These are phyloP conservation scores for Parambassis ranga DNA, from an alignment of 2,797 vertebrate species.

Conservation along the genomic window DNA sequence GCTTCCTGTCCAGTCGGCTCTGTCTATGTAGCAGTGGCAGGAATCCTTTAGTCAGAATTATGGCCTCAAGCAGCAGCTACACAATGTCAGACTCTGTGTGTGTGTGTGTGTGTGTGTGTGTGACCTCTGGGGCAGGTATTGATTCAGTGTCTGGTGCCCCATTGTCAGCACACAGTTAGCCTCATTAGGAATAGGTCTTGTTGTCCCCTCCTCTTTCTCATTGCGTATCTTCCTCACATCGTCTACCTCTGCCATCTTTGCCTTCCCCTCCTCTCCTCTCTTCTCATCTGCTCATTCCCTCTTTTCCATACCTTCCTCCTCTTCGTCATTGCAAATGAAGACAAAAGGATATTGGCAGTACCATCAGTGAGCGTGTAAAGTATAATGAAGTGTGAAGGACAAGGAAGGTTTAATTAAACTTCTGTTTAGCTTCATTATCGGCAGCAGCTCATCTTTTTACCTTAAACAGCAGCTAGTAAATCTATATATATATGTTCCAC, in stretches of 20 bases:
- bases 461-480: conserved; percentile 36
- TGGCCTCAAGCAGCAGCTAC: conserved; percentile 35
- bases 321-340: no score
- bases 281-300: neutral
- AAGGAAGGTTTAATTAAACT: conserved; percentile 27
- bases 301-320: neutral
- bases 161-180: conserved; percentile 64
- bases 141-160: conserved; percentile 63
- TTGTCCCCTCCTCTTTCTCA: conserved; percentile 32
- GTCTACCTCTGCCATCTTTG: conserved; percentile 1
- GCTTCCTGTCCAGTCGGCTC: conserved; percentile 39
- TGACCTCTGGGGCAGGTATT: conserved; percentile 50
- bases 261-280: neutral
- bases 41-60: conserved; percentile 70
- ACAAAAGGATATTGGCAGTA: conserved; percentile 24
- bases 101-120: neutral
- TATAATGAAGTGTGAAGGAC: conserved; percentile 41
- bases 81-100: conserved; percentile 12
- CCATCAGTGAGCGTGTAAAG: conserved; percentile 1
- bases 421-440: conserved; percentile 32
- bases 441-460: conserved; percentile 29
- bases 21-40: conserved; percentile 44
- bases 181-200: conserved; percentile 63
- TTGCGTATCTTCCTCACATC: conserved; percentile 31
- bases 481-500: no score